A percentile compares a stretch with the other conserved stretches of the same genome.
phyloP scores from a whole-genome alignment of 2,797 vertebrate genomes.

The Chlorospingus flavigularis region DNA sequence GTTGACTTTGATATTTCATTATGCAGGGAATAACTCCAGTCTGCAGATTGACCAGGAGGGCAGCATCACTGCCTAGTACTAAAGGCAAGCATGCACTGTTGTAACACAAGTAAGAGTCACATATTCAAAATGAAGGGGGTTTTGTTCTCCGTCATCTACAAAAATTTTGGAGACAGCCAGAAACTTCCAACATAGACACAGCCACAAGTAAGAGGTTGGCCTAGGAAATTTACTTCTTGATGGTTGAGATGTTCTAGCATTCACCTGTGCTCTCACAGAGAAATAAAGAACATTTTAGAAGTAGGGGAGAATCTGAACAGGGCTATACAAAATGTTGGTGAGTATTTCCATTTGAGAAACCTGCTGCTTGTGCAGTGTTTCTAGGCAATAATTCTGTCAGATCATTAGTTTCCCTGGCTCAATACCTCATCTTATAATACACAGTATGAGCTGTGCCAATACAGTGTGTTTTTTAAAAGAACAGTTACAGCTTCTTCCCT shows the following conservation, averaged over 20 bases:
- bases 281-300: background rate
- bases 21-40: background rate
- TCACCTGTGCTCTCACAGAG: background rate
- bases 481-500: background rate
- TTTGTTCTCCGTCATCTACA: background rate
- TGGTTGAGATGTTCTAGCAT: background rate
- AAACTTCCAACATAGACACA: background rate
- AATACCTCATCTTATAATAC: background rate
- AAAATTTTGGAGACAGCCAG: background rate
- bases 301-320: background rate
- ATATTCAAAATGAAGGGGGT: background rate
- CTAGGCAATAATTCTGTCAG: background rate
- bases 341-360: background rate
- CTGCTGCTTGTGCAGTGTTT: background rate
- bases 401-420: background rate
- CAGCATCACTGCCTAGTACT: background rate
- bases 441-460: background rate
- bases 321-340: rapidly evolving
- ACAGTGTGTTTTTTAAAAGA: background rate
- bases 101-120: background rate
- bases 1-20: background rate
- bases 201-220: background rate
- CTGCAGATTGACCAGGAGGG: background rate
- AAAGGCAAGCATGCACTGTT: background rate
- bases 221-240: background rate